Conservation (phyloP, 2,113 vertebrate genomes). For the Lonchura striata region DNA sequence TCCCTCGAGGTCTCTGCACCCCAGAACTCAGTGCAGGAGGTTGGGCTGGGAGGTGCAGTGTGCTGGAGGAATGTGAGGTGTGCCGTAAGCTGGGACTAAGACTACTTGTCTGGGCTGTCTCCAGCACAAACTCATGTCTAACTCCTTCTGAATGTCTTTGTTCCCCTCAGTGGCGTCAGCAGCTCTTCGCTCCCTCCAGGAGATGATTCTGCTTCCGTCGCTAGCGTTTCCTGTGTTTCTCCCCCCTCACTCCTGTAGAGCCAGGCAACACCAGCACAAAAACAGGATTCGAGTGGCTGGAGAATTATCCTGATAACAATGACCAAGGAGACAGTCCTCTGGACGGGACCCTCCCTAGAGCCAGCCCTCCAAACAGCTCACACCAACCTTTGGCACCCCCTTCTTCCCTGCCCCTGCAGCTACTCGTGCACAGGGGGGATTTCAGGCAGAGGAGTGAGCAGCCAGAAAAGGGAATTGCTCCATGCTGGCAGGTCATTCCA, state of each 20-base stretch:
- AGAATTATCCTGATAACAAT: constrained; percentile 58
- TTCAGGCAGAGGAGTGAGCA: not conserved
- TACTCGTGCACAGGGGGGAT: rapidly evolving
- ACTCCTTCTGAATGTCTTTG: constrained; percentile 54
- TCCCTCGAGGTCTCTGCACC: not conserved
- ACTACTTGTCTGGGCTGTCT: not conserved
- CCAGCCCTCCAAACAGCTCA: not conserved
- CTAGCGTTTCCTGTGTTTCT: constrained; percentile 66
- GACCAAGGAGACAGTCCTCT: constrained; percentile 35
- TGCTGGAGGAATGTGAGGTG: not conserved
- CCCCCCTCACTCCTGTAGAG: not conserved
- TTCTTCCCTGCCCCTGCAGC: not conserved
- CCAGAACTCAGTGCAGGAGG: not conserved
- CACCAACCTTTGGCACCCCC: not conserved
- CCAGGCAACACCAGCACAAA: constrained; percentile 55
- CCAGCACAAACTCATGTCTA: not conserved
- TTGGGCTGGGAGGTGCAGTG: rapidly evolving
- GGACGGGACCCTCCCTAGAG: not conserved
- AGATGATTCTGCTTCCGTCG: constrained; percentile 62
- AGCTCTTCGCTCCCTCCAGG: constrained; percentile 50
- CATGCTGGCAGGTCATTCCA: not conserved
- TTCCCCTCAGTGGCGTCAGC: constrained; percentile 39
- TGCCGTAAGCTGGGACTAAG: not conserved
- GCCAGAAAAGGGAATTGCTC: not conserved
- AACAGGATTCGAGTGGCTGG: constrained; percentile 64